These are phyloP conservation scores for Ptilodon capucinus DNA, from an alignment of 2,888 invertebrate genomes.

Conservation along the genomic window DNA sequence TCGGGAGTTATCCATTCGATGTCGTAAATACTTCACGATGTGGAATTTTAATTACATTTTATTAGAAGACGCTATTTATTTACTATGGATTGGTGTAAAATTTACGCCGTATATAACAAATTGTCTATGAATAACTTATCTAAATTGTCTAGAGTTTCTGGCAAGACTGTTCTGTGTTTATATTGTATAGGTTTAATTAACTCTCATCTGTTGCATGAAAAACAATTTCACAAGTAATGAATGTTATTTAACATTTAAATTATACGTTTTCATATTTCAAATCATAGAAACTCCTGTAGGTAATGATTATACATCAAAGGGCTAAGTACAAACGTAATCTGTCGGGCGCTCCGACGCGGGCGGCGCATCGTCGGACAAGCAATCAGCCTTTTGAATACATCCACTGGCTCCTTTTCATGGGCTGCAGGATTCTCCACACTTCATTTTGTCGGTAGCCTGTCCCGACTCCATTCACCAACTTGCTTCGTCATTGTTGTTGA, in stretches of 20 bases:
- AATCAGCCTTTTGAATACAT: slow-evolving; percentile 71
- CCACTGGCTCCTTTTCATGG: slow-evolving; percentile 57
- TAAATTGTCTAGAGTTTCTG: no score
- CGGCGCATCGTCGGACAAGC: slow-evolving; percentile 43
- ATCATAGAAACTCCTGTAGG: slow-evolving; percentile 42
- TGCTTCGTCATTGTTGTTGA: slow-evolving; percentile 73
- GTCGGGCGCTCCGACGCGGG: slow-evolving; percentile 32
- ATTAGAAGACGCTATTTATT: slow-evolving; percentile 16
- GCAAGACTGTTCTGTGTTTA: neutral
- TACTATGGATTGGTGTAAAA: slow-evolving; percentile 1
- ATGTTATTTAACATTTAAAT: slow-evolving; percentile 33
- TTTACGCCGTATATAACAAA: neutral
- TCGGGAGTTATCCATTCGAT: slow-evolving; percentile 38
- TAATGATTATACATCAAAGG: slow-evolving; percentile 49
- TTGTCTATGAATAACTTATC: no score
- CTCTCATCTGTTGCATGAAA: slow-evolving; percentile 2
- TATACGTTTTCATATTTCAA: slow-evolving; percentile 35
- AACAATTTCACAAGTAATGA: slow-evolving; percentile 18
- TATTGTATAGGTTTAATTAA: neutral
- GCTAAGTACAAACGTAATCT: slow-evolving; percentile 43
- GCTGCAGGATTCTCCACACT: slow-evolving; percentile 71
- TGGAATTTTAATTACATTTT: slow-evolving; percentile 33
- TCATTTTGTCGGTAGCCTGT: slow-evolving; percentile 69
- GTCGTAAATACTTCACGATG: slow-evolving; percentile 27
- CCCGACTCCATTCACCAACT: slow-evolving; percentile 51